phyloP scores from a whole-genome alignment of 2,888 invertebrate species.

The Drosophila merina region DNA sequence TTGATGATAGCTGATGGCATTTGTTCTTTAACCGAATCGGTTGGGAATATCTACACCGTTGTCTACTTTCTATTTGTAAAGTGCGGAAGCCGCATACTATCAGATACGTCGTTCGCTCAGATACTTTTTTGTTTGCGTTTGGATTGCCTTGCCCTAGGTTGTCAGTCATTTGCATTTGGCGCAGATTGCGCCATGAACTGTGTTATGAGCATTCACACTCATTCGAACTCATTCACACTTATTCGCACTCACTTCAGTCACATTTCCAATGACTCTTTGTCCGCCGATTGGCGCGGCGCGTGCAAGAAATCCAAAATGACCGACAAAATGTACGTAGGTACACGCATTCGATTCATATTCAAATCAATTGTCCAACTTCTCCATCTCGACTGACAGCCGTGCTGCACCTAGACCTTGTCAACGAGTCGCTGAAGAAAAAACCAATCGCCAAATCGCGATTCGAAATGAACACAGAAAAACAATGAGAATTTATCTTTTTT shows the following conservation, averaged over 20 bases:
- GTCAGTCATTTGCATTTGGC: conserved; percentile 39
- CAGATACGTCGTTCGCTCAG: conserved; percentile 6
- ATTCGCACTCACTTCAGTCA: conserved; percentile 36
- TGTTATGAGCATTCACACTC: conserved; percentile 33
- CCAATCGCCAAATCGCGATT: conserved; percentile 46
- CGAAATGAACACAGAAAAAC: conserved; percentile 27
- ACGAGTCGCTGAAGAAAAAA: conserved; percentile 44
- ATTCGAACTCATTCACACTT: conserved; percentile 35
- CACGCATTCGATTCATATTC: conserved; percentile 52
- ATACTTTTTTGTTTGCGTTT: neutral
- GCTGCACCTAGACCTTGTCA: conserved; percentile 81
- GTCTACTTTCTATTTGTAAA: conserved; percentile 31
- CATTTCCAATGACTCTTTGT: conserved; percentile 56
- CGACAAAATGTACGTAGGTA: conserved; percentile 52
- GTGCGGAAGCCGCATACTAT: conserved; percentile 26
- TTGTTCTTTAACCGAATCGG: conserved; percentile 21
- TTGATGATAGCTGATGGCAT: conserved; percentile 22
- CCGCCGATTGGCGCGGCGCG: conserved; percentile 56
- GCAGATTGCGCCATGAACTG: conserved; percentile 49
- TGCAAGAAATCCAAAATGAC: conserved; percentile 74
- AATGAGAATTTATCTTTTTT: conserved; percentile 60
- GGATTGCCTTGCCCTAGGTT: conserved; percentile 46
- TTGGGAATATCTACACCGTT: conserved; percentile 4
- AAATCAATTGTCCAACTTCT: conserved; percentile 71
- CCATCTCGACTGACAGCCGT: conserved; percentile 51